Conservation (phyloP, 2,888 invertebrate species). For the Craniophora ligustri region DNA sequence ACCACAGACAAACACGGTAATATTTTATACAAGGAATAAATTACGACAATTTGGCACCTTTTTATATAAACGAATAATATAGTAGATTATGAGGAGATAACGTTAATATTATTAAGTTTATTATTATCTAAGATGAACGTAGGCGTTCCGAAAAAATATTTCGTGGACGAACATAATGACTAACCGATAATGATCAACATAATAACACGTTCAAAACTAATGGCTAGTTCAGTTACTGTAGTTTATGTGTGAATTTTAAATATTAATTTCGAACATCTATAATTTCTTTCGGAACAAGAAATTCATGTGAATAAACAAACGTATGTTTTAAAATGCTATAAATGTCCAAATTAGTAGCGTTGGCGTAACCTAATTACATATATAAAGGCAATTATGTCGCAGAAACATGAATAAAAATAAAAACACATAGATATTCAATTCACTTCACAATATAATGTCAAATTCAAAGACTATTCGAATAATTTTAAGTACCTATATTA, state of each 20-base stretch:
- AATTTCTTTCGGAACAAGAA: conserved; percentile 37
- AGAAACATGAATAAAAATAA: conserved; percentile 16
- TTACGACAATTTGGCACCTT: conserved; percentile 45
- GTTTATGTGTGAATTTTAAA: conserved; percentile 58
- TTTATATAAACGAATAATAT: conserved; percentile 24
- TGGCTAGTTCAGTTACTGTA: conserved; percentile 61
- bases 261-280: conserved; percentile 37
- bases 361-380: conserved; percentile 29
- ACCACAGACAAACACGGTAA: conserved; percentile 9
- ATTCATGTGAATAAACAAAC: conserved; percentile 6
- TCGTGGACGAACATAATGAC: conserved; percentile 76
- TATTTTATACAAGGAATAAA: conserved; percentile 32
- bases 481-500: too few species aligned
- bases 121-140: conserved; percentile 56
- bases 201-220: conserved; percentile 70
- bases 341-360: conserved; percentile 15
- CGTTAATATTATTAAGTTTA: conserved; percentile 61
- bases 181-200: conserved; percentile 78
- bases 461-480: too few species aligned
- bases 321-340: conserved; percentile 9
- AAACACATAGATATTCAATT: conserved; percentile 21
- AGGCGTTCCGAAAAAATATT: conserved; percentile 79
- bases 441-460: conserved; percentile 19
- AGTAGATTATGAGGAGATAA: conserved; percentile 56
- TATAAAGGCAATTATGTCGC: conserved; percentile 24